phyloP scores from a whole-genome alignment of 1,140 invertebrate genomes.

The Pachyrhynchus sulphureomaculatus region DNA sequence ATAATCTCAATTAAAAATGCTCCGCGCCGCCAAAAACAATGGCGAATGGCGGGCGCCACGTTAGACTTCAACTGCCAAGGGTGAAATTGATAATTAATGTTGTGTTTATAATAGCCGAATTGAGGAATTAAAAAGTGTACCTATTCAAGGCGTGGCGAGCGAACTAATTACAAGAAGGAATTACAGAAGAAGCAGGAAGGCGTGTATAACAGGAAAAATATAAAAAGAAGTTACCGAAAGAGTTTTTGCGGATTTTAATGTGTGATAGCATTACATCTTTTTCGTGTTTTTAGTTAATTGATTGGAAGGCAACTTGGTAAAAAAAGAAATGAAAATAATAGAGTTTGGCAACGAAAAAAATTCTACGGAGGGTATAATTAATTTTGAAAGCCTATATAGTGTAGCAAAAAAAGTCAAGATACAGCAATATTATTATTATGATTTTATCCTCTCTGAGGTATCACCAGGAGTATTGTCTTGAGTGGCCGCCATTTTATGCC shows the following conservation, averaged over 20 bases:
- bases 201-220: conserved; percentile 40
- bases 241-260: background rate
- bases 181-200: conserved; percentile 30
- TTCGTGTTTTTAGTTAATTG: too few species aligned
- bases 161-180: conserved; percentile 43
- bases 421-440: too few species aligned
- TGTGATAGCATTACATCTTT: too few species aligned
- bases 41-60: conserved; percentile 40
- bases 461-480: too few species aligned
- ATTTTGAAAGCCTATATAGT: too few species aligned
- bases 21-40: conserved; percentile 46
- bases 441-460: too few species aligned
- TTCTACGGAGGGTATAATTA: too few species aligned
- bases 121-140: conserved; percentile 51
- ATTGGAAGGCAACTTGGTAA: too few species aligned
- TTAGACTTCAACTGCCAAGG: conserved; percentile 40
- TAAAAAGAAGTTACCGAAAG: conserved; percentile 19
- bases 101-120: conserved; percentile 52
- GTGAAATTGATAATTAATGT: conserved; percentile 53
- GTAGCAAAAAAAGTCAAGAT: too few species aligned
- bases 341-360: too few species aligned
- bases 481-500: too few species aligned
- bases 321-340: too few species aligned
- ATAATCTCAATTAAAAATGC: conserved; percentile 54
- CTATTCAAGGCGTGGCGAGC: conserved; percentile 42